Conservation (phyloP, 2,113 vertebrate species). For the Oreochromis spilurus region DNA sequence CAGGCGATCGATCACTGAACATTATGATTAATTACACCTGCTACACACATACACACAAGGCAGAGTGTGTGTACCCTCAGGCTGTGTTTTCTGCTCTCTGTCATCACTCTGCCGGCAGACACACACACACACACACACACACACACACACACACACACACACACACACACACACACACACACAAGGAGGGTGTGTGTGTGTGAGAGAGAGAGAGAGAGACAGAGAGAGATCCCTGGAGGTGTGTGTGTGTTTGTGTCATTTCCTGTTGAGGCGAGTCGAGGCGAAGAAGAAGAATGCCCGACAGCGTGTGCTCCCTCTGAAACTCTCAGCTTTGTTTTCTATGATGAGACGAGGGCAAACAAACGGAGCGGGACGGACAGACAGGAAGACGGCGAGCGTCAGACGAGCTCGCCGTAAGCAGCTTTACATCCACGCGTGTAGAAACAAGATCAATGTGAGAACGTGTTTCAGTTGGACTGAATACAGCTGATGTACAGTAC, state of each 20-base stretch:
- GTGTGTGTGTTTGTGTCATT: conserved; percentile 22
- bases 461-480: background rate
- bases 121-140: background rate
- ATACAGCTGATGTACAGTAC: background rate
- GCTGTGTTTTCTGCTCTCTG: conserved; percentile 31
- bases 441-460: background rate
- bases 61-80: background rate
- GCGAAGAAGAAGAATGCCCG: conserved; percentile 14
- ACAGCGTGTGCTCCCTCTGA: conserved; percentile 13
- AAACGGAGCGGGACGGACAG: background rate
- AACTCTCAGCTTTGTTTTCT: background rate
- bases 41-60: background rate
- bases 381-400: background rate
- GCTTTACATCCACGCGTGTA: background rate
- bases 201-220: background rate
- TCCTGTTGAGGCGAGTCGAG: conserved; percentile 28
- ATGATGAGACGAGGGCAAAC: background rate
- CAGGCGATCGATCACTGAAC: conserved; percentile 43
- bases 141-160: no score
- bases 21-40: conserved; percentile 60
- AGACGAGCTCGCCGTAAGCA: background rate
- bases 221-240: background rate
- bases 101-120: conserved; percentile 17
- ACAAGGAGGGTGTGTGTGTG: background rate
- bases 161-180: background rate